A percentile compares a stretch with the other conserved stretches of the same genome.
Evolutionary conservation across 2,113 vertebrate species (phyloP).

Genomic region (Collichthys lucidus): DNA sequence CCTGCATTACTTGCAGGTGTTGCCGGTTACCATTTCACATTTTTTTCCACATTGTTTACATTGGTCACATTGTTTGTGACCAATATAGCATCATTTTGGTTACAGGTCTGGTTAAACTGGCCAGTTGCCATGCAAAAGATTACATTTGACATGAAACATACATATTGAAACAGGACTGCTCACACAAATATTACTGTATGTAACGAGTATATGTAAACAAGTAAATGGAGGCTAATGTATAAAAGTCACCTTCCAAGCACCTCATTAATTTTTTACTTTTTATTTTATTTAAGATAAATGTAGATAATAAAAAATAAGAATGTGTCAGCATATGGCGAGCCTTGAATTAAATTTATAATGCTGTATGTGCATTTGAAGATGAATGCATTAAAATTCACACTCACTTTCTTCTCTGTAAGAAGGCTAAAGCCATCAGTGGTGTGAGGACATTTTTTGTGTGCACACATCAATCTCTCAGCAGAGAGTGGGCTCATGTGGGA

Average conservation of each 20-base stretch:
- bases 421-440: neutral
- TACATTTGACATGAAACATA: neutral
- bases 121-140: neutral
- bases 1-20: neutral
- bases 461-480: neutral
- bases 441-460: neutral
- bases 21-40: neutral
- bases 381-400: neutral
- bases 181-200: constrained; percentile 12
- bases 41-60: neutral
- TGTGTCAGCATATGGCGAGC: neutral
- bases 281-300: neutral
- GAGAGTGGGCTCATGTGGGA: neutral
- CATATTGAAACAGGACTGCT: neutral
- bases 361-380: neutral
- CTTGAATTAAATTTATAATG: constrained; percentile 1
- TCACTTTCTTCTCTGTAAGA: neutral
- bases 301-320: neutral
- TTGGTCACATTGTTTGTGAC: neutral
- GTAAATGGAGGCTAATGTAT: neutral
- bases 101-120: neutral
- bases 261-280: neutral
- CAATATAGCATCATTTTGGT: neutral
- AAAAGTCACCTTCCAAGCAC: constrained; percentile 9
- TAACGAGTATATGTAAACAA: constrained; percentile 30